Evolutionary conservation across 2,113 vertebrate genomes (phyloP).

Genomic region (Halcyon senegalensis): DNA sequence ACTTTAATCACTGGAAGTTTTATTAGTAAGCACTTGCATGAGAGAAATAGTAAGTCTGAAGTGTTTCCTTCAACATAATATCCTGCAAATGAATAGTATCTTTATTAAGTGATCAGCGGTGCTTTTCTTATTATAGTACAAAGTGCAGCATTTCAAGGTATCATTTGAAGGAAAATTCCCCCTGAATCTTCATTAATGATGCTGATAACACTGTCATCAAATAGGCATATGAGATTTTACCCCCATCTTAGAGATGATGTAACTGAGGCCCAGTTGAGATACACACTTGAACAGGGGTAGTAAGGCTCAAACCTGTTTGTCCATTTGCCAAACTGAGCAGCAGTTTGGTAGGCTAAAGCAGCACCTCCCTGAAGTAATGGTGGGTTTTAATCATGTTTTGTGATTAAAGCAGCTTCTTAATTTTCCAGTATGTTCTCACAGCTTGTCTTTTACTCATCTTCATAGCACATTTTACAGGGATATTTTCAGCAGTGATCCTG

Average conservation of each 20-base stretch:
- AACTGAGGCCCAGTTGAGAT: not conserved
- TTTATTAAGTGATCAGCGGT: not conserved
- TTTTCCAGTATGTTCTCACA: not conserved
- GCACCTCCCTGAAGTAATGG: not conserved
- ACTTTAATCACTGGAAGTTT: not conserved
- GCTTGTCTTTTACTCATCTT: not conserved
- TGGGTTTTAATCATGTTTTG: not conserved
- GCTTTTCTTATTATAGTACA: not conserved
- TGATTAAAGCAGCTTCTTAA: not conserved
- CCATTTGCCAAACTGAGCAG: not conserved
- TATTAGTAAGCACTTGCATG: not conserved
- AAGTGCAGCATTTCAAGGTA: not conserved
- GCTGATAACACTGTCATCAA: not conserved
- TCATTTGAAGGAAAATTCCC: not conserved
- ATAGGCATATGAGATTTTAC: not conserved
- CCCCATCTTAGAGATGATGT: not conserved
- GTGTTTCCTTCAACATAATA: not conserved
- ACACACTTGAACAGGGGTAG: not conserved
- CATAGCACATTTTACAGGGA: slow-evolving; percentile 59
- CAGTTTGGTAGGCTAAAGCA: not conserved
- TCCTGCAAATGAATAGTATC: not conserved
- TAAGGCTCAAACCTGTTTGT: not conserved
- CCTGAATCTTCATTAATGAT: not conserved
- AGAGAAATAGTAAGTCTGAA: not conserved
- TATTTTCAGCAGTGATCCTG: slow-evolving; percentile 64